Evolutionary conservation across 2,797 vertebrate genomes (phyloP).

Genomic region (Gambelia wislizenii): DNA sequence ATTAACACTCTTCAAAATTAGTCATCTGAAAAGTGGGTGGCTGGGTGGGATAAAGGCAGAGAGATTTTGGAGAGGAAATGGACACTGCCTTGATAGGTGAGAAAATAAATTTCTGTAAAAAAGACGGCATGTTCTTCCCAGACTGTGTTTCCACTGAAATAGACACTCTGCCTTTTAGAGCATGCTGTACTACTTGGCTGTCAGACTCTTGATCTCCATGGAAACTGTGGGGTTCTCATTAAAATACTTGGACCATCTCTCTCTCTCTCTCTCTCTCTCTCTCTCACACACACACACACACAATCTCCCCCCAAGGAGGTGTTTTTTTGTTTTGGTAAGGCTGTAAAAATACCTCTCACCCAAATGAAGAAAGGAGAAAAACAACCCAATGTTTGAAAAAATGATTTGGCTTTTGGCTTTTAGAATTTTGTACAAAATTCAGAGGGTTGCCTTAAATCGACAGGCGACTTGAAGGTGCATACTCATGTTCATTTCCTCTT

Average conservation of each 20-base stretch:
- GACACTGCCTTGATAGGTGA: conserved; percentile 21
- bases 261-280: background rate
- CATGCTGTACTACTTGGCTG: conserved; percentile 58
- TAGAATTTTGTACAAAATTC: conserved; percentile 58
- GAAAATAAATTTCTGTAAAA: conserved; percentile 10
- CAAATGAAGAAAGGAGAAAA: background rate
- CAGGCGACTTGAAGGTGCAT: too few relatives aligned
- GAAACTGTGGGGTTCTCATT: conserved; percentile 70
- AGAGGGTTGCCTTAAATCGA: too few relatives aligned
- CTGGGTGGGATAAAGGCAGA: background rate
- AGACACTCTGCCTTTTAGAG: conserved; percentile 54
- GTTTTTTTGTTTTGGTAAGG: conserved; percentile 56
- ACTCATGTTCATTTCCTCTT: conserved; percentile 68
- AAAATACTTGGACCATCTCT: conserved; percentile 61
- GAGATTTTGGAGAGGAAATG: background rate
- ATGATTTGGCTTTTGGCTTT: conserved; percentile 67
- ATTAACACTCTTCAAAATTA: background rate
- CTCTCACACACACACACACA: background rate
- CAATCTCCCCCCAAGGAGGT: conserved; percentile 33
- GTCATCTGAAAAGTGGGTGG: background rate
- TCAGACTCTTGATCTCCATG: conserved; percentile 66
- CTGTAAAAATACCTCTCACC: conserved; percentile 52
- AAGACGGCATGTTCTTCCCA: conserved; percentile 1
- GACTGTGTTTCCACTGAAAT: conserved; percentile 29
- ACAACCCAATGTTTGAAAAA: conserved; percentile 45